These are phyloP conservation scores for Actinemys pallida DNA, from an alignment of 2,113 vertebrate species.

Conservation along the genomic window DNA sequence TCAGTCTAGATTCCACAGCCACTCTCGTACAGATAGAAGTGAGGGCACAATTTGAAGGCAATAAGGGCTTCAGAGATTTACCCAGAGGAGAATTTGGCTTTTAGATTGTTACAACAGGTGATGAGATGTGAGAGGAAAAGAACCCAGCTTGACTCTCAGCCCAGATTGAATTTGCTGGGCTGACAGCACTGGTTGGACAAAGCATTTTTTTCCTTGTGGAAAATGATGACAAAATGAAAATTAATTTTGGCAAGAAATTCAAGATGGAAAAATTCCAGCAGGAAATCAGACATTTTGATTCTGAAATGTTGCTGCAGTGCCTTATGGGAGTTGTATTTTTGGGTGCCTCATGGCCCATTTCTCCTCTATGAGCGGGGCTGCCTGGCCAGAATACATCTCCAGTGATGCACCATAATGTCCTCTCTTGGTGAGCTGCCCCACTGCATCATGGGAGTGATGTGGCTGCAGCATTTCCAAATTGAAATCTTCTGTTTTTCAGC, in stretches of 20 bases:
- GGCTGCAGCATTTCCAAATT: too few relatives aligned
- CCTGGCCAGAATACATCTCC: not conserved
- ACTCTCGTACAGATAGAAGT: not conserved
- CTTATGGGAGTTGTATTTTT: not conserved
- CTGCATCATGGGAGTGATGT: not conserved
- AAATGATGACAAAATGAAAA: not conserved
- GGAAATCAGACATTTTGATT: not conserved
- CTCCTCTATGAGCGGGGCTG: not conserved
- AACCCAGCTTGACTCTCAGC: not conserved
- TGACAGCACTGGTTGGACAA: not conserved
- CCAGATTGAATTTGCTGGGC: not conserved
- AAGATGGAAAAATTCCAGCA: not conserved
- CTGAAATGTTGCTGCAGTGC: not conserved
- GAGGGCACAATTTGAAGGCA: not conserved
- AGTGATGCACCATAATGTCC: not conserved
- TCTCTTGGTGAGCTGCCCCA: not conserved
- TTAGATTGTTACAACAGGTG: not conserved
- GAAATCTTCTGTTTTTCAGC: too few relatives aligned
- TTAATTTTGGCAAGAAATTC: not conserved
- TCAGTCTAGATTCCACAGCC: not conserved
- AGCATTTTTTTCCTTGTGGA: not conserved
- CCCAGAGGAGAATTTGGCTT: not conserved
- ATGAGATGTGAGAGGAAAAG: not conserved
- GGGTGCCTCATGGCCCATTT: not conserved
- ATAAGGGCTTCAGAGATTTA: not conserved